Conservation (phyloP, 2,888 invertebrate genomes). For the Hirtodrosophila duncani region DNA sequence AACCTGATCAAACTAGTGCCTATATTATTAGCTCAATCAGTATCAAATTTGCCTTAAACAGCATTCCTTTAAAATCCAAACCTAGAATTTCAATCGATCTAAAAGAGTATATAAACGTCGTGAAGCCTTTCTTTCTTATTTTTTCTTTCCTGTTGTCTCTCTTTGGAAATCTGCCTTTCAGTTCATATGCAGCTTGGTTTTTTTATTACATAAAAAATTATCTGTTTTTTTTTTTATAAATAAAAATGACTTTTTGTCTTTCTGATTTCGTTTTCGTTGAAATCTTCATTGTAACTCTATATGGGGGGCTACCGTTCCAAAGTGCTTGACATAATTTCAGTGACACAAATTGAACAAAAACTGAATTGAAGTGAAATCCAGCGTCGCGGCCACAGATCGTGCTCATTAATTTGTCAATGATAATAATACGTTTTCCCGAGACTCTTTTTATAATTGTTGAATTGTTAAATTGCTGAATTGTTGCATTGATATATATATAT, state of each 20-base stretch:
- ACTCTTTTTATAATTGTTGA: constrained; percentile 68
- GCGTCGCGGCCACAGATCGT: too few species aligned
- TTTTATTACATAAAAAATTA: constrained; percentile 27
- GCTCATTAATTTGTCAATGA: constrained; percentile 68
- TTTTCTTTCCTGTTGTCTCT: constrained; percentile 34
- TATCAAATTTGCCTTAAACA: too few species aligned
- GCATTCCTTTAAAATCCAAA: too few species aligned
- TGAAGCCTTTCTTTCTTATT: too few species aligned
- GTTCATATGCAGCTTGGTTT: constrained; percentile 58
- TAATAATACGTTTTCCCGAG: constrained; percentile 36
- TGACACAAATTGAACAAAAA: constrained; percentile 43
- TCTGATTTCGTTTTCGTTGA: constrained; percentile 14
- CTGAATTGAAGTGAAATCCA: constrained; percentile 24
- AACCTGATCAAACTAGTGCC: too few species aligned
- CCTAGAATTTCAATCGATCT: too few species aligned
- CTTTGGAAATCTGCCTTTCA: constrained; percentile 68
- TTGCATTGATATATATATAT: neutral
- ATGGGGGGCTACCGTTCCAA: constrained; percentile 50
- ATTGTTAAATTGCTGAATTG: constrained; percentile 30
- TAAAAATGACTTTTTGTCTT: constrained; percentile 25
- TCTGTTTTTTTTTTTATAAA: constrained; percentile 5
- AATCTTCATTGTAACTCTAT: constrained; percentile 46
- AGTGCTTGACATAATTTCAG: constrained; percentile 63
- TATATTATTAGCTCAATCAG: too few species aligned
- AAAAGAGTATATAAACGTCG: too few species aligned